Evolutionary conservation across 2,888 invertebrate genomes (phyloP), one percentile per base, ranked within the genome.

Genomic region (Platynereis dumerilii): DNA sequence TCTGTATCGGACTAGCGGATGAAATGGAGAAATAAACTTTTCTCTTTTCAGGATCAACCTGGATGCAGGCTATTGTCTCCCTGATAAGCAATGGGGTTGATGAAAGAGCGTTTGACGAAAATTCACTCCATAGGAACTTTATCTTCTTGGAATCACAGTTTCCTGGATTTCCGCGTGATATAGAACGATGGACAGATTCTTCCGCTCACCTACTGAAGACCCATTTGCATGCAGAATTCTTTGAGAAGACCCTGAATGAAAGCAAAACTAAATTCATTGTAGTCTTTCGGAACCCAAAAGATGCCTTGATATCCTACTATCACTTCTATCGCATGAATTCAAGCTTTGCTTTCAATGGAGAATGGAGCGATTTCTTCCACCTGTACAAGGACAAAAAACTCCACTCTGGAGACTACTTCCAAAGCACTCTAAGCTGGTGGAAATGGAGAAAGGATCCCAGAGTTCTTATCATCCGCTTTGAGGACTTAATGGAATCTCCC

Each of bases 41-140:
- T n/a, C n/a, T n/a, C n/a, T n/a, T n/a, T n/a, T n/a, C n/a, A n/a
- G n/a, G n/a, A n/a, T n/a, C n/a, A n/a, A 85, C 85, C 17, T 86
- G 85, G 85, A 77, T 83, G 59, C 82, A 83, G 60, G 85, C 86
- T 68, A 78, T 85, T 17, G 72, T 82, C 0, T 85, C 84, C 72
- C 75, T 85, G 29, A 77, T 86, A 15, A 72, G 78, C 72, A 75
- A 83, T 67, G 76, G 81, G 54, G 84, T 81, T 15, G 76, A 84
- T 70, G 73, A 80, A 22, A 77, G 77, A 17, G 74, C 68, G n/a
- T 78, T 83, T 17, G 72, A 69, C 39, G 69, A 75, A 57, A 78
- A 74, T 53, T 79, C 80, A 24, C 74, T 79, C 3, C 78, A 79
- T 22, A 12, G 26, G 39, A 28, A 61, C 1, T 20, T 54, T 2